These are phyloP conservation scores for Helicoverpa armigera DNA, from an alignment of 1,140 invertebrate genomes.

Conservation along the genomic window DNA sequence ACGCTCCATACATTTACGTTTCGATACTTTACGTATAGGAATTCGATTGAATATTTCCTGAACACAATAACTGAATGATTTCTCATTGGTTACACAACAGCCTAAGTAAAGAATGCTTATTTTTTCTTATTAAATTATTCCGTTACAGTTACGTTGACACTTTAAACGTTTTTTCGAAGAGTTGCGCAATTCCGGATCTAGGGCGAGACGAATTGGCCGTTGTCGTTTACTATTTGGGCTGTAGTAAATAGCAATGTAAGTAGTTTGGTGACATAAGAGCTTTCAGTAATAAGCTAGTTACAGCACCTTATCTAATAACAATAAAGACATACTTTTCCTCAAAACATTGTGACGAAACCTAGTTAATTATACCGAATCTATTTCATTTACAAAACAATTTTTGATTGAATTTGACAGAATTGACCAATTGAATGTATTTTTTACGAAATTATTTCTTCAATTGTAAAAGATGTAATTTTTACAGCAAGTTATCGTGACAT, in stretches of 20 bases:
- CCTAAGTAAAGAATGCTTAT: conserved; percentile 41
- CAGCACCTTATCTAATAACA: conserved; percentile 6
- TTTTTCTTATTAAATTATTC: conserved; percentile 62
- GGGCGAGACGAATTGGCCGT: conserved; percentile 63
- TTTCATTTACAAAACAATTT: no score
- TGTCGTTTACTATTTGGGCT: conserved; percentile 50
- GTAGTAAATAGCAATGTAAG: conserved; percentile 46
- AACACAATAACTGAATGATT: conserved; percentile 28
- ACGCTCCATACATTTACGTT: no score
- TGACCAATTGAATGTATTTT: no score
- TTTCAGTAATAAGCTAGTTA: conserved; percentile 50
- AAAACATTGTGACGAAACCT: not conserved
- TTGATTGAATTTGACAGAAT: no score
- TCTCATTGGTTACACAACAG: conserved; percentile 26
- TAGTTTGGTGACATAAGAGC: conserved; percentile 57
- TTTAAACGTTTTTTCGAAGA: conserved; percentile 59
- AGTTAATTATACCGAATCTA: not conserved
- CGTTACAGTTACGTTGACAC: conserved; percentile 60
- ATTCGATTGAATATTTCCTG: conserved; percentile 3
- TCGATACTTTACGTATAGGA: not conserved
- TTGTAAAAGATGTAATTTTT: no score
- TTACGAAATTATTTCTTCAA: no score
- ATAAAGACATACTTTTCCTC: not conserved
- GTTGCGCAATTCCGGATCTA: conserved; percentile 67
- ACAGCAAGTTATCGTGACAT: no score